These are phyloP conservation scores for Polydrusus tereticollis DNA, from an alignment of 2,888 invertebrate genomes.

Conservation along the genomic window DNA sequence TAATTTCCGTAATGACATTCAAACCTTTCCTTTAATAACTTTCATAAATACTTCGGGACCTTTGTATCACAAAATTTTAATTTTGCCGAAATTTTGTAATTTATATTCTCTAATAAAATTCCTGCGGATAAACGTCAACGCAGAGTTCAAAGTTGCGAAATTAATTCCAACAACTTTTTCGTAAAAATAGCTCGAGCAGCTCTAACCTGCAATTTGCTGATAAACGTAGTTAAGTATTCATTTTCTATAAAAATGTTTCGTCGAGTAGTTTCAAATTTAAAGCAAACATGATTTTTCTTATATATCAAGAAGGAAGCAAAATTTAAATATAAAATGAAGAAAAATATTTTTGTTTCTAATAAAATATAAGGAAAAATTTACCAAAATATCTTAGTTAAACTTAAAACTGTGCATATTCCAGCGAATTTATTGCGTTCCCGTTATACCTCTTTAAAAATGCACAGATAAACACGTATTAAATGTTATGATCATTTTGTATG, in stretches of 20 bases:
- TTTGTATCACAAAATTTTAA: not conserved
- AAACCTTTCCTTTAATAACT: too few relatives aligned
- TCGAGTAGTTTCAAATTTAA: constrained; percentile 21
- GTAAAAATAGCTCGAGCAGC: not conserved
- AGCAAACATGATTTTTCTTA: constrained; percentile 25
- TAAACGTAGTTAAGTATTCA: constrained; percentile 22
- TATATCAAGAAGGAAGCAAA: not conserved
- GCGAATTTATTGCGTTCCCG: too few relatives aligned
- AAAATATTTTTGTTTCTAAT: too few relatives aligned
- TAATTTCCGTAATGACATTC: not conserved
- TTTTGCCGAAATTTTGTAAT: not conserved
- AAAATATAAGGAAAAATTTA: too few relatives aligned
- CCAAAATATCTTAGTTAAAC: too few relatives aligned
- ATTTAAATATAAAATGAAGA: not conserved
- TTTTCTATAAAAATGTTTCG: constrained; percentile 24
- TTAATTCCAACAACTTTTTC: constrained; percentile 17
- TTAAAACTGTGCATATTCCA: too few relatives aligned
- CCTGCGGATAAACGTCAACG: not conserved
- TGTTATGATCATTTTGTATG: too few relatives aligned
- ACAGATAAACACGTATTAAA: too few relatives aligned
- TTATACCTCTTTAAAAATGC: too few relatives aligned
- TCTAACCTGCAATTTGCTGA: constrained; percentile 25
- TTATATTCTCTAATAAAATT: not conserved
- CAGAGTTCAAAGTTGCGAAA: not conserved
- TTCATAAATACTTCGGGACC: not conserved